A percentile compares a stretch with the other conserved stretches of the same genome.
These are phyloP conservation scores for Drosophila mettleri DNA, from an alignment of 2,888 invertebrate genomes.

Conservation along the genomic window DNA sequence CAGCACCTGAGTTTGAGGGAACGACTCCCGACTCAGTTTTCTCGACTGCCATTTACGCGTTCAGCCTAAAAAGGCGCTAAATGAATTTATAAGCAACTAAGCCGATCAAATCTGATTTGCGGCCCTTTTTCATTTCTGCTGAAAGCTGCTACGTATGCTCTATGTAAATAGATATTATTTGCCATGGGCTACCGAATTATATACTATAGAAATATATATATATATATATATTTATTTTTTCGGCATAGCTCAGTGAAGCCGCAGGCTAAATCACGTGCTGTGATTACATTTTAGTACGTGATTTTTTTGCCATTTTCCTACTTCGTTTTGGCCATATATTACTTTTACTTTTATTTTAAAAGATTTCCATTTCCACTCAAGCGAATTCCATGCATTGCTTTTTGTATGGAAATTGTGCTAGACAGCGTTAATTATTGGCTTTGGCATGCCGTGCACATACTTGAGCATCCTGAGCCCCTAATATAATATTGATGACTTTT, in stretches of 20 bases:
- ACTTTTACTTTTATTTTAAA: constrained; percentile 30
- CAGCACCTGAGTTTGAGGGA: constrained; percentile 40
- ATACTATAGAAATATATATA: constrained; percentile 1
- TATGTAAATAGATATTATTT: constrained; percentile 41
- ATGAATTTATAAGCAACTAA: constrained; percentile 70
- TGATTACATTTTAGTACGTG: constrained; percentile 62
- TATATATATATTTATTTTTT: constrained; percentile 4
- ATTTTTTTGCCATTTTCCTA: constrained; percentile 41
- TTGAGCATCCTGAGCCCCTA: constrained; percentile 21
- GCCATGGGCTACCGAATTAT: constrained; percentile 23
- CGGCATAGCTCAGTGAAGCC: not conserved
- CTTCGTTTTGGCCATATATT: constrained; percentile 13
- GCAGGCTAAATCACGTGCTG: constrained; percentile 31
- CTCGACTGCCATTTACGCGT: constrained; percentile 25
- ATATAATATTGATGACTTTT: constrained; percentile 62
- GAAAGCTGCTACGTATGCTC: not conserved
- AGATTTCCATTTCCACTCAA: constrained; percentile 20
- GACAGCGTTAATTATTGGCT: constrained; percentile 52
- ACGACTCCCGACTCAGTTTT: constrained; percentile 10
- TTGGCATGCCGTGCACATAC: constrained; percentile 58
- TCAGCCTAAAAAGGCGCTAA: constrained; percentile 60
- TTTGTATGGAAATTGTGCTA: constrained; percentile 13
- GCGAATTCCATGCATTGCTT: not conserved
- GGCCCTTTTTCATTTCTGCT: constrained; percentile 22
- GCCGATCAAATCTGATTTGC: constrained; percentile 71